Evolutionary conservation across 2,113 vertebrate species (phyloP), one percentile per base, ranked within the genome.

Genomic region (Pseudorectes ferrugineus): DNA sequence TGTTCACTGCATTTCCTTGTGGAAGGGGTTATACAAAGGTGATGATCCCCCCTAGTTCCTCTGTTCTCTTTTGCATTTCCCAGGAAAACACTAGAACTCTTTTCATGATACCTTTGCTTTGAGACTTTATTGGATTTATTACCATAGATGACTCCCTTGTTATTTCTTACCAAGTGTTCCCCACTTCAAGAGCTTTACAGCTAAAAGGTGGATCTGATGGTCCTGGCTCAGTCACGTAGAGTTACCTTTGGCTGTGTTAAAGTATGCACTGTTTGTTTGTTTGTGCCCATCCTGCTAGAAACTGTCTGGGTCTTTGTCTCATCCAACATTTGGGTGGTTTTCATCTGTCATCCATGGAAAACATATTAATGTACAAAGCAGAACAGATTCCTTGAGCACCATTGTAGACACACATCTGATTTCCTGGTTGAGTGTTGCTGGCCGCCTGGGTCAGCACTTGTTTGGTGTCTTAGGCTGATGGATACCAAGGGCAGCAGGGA

Each of bases 351-450:
- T 9, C 7, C 5, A 4, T 65, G 49, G 61, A 28, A 52, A 31
- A 78, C 36, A 9, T 1, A 4, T 36, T 3, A 28, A 11, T n/a
- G 18, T 62, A 10, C 51, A 40, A 52, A 29, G 24, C 61, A 68
- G 70, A 59, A 12, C 17, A 59, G 31, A 25, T 87, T 81, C n/a
- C 70, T 48, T 67, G 40, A 51, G 36, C 28, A 11, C n/a, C 10
- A 3, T 11, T 0, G 5, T 23, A 49, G 59, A 3, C 18, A 6
- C 0, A 1, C 29, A 11, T 14, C 24, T 55, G 28, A 23, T 87
- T 36, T 63, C 23, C 57, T 75, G 43, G 10, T 4, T 38, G 36
- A 49, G 42, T 0, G 0, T 57, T 72, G 22, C 25, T 76, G 43
- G 13, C n/a, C 16, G 1, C 19, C 8, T 1, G 5, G 22, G 51